Conservation (phyloP, 2,888 invertebrate species). For the Emmelina monodactyla region DNA sequence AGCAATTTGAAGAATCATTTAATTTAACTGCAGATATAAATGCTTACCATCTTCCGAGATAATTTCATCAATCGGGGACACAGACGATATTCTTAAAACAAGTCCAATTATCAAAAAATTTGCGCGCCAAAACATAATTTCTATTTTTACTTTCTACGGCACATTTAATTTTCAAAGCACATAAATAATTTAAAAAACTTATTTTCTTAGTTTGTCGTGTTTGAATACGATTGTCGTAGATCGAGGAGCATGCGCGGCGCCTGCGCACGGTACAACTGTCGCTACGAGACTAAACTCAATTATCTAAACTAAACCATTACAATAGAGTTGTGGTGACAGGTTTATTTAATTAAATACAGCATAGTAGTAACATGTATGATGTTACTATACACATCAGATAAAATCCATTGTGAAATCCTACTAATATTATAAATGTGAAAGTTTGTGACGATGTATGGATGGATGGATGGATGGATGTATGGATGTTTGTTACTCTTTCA, state of each 20-base stretch:
- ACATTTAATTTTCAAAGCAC: too few species aligned
- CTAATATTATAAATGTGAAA: too few species aligned
- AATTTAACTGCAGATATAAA: slow-evolving; percentile 4
- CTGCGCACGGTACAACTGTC: slow-evolving; percentile 25
- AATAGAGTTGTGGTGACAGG: background rate
- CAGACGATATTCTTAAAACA: slow-evolving; percentile 39
- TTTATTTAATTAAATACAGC: too few species aligned
- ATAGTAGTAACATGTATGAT: background rate
- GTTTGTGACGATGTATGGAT: too few species aligned
- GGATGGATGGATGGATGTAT: too few species aligned
- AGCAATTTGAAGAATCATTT: too few species aligned
- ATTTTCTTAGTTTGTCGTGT: too few species aligned
- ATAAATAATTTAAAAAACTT: too few species aligned
- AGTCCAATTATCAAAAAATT: slow-evolving; percentile 40
- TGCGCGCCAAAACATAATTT: slow-evolving; percentile 28
- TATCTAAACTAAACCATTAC: background rate
- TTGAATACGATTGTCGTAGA: background rate
- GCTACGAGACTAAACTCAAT: slow-evolving; percentile 23
- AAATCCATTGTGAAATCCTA: too few species aligned
- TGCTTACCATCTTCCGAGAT: slow-evolving; percentile 49
- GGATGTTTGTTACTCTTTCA: too few species aligned
- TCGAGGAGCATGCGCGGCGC: slow-evolving; percentile 13
- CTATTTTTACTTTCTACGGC: too few species aligned
- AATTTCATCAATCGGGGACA: slow-evolving; percentile 45
- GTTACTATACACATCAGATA: too few species aligned